Base-by-base conservation (phyloP, 2,113 vertebrate species). In the Leptodactylus fuscus region DNA sequence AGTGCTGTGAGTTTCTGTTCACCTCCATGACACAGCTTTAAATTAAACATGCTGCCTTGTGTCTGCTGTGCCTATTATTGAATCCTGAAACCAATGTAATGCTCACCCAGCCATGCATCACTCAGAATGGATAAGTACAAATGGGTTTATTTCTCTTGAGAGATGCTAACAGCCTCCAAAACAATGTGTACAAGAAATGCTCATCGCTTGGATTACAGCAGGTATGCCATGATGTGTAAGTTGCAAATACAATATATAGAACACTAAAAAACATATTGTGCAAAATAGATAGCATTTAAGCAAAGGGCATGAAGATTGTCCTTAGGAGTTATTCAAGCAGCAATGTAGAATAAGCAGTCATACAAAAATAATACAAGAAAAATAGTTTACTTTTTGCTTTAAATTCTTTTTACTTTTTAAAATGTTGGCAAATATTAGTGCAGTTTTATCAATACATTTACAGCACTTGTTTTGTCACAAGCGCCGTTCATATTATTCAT, bases 111-210 rank as follows among this genome's bases (percentile, higher is more conserved):
- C 75, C 65, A 49, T 0, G 10, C 29, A 73, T 58, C 51, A n/a
- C 41, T 80, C 85, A 62, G 36, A 76, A 34, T 41, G 85, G 87
- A 81, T 71, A 87, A 89, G 82, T 85, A 89, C 49, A 65, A 87
- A 74, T 81, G 81, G 51, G 36, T 22, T 88, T 12, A 3, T 78
- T 87, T 87, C 85, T 87, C 76, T 16, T 5, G 32, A 84, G 82
- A 82, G 87, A 76, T 89, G 85, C 85, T 62, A 78, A 87, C 18
- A 76, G 81, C 76, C 83, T 55, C 44, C 83, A 75, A 48, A 87
- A 62, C 81, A 86, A 83, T 44, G 22, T 55, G 48, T 73, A 55
- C 81, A 55, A 82, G 67, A 82, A 71, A 71, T 71, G 46, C 27
- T 71, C 49, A 71, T 73, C 48, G 49, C 80, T 32, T 27, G 79